A percentile compares a stretch with the other conserved stretches of the same genome.
These are phyloP conservation scores for Serripes groenlandicus DNA, from an alignment of 2,888 invertebrate species.

Conservation along the genomic window DNA sequence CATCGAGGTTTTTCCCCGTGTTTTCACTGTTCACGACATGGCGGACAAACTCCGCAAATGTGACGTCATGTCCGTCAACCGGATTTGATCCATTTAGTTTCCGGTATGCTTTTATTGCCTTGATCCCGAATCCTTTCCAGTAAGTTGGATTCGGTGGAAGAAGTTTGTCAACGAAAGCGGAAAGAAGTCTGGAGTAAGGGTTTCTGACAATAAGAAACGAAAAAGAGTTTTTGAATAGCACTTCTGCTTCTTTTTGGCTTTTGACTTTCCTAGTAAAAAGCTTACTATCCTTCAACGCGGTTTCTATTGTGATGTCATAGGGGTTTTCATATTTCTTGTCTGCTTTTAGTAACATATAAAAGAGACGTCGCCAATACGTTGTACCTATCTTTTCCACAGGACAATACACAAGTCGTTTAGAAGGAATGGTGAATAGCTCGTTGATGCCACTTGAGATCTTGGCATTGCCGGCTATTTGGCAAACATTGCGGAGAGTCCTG, in stretches of 20 bases:
- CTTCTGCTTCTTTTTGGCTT: not conserved
- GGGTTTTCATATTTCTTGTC: slow-evolving; percentile 28
- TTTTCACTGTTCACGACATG: slow-evolving; percentile 31
- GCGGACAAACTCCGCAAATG: slow-evolving; percentile 59
- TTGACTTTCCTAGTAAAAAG: not conserved
- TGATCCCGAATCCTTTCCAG: slow-evolving; percentile 52
- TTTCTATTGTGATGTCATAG: slow-evolving; percentile 49
- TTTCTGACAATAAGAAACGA: slow-evolving; percentile 52
- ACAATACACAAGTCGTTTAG: slow-evolving; percentile 42
- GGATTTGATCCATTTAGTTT: not conserved
- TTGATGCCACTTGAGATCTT: not conserved
- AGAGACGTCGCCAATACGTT: slow-evolving; percentile 52
- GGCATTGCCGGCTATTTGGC: not conserved
- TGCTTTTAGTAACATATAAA: slow-evolving; percentile 29
- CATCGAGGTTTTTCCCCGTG: slow-evolving; percentile 27
- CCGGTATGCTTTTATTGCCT: slow-evolving; percentile 35
- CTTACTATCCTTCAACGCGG: slow-evolving; percentile 6
- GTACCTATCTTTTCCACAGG: slow-evolving; percentile 58
- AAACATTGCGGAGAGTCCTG: not conserved
- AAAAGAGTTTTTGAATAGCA: slow-evolving; percentile 30
- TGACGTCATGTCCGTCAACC: slow-evolving; percentile 49
- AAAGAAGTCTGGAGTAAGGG: slow-evolving; percentile 51
- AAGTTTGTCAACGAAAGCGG: slow-evolving; percentile 58
- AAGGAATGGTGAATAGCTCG: slow-evolving; percentile 9
- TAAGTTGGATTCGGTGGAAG: slow-evolving; percentile 53